Evolutionary conservation across 2,888 invertebrate genomes (phyloP).

Genomic region (Ethmia dodecea): DNA sequence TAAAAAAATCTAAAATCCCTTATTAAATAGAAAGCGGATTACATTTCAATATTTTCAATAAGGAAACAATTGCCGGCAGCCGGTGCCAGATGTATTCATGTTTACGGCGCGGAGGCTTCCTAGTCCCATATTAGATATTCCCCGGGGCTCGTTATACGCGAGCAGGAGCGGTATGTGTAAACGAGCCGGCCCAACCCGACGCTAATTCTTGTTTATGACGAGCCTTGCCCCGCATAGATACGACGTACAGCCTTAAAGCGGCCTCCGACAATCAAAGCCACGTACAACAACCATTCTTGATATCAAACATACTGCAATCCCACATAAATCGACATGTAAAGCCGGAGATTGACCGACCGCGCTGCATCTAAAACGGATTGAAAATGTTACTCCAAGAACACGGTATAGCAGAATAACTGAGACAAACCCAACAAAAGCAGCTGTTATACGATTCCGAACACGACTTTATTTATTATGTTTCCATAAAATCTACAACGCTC

Average conservation of each 20-base stretch:
- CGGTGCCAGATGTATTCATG: constrained; percentile 49
- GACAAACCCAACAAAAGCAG: too few species aligned
- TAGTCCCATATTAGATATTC: constrained; percentile 58
- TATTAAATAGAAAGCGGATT: constrained; percentile 15
- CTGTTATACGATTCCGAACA: too few species aligned
- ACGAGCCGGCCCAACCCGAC: constrained; percentile 65
- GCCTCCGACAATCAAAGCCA: constrained; percentile 53
- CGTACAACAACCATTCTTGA: constrained; percentile 32
- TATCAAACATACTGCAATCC: constrained; percentile 44
- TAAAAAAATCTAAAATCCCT: too few species aligned
- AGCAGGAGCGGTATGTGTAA: constrained; percentile 70
- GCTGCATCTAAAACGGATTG: constrained; percentile 13
- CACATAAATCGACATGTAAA: constrained; percentile 40
- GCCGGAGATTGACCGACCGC: constrained; percentile 30
- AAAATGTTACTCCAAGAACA: too few species aligned
- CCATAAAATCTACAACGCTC: too few species aligned
- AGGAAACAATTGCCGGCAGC: constrained; percentile 49
- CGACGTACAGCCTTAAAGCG: constrained; percentile 49
- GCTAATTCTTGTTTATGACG: constrained; percentile 74
- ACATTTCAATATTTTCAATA: constrained; percentile 29
- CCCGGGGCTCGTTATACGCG: constrained; percentile 55
- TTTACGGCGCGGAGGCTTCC: constrained; percentile 58
- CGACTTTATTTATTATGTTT: too few species aligned
- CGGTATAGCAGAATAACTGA: too few species aligned
- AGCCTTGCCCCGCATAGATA: constrained; percentile 50